Conservation (phyloP, 30 jellyfish, hydroid and myxozoan genomes). For the Phacellophora camtschatica region DNA sequence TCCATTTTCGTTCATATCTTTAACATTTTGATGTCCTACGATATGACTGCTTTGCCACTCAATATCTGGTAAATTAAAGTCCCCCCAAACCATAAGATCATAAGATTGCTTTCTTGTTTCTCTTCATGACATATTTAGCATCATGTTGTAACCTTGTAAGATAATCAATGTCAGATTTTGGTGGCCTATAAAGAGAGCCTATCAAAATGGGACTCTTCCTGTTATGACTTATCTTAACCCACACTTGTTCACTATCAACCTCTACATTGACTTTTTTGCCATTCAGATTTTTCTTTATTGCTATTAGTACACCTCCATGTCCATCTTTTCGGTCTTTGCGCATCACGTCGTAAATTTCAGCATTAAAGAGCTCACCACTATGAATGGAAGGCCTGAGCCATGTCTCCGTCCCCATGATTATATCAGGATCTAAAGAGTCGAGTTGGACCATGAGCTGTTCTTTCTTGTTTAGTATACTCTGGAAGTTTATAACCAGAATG, state of each 20-base stretch:
- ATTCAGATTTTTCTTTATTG: not conserved
- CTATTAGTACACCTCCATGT: constrained; percentile 11
- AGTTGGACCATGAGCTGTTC: not conserved
- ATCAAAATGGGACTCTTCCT: constrained; percentile 25
- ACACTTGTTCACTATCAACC: constrained; percentile 14
- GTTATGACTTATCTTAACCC: constrained; percentile 10
- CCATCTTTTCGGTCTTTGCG: constrained; percentile 19
- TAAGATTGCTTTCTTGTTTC: not conserved
- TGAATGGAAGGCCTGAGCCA: not conserved
- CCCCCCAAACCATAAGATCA: no score
- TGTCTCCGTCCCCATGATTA: constrained; percentile 9
- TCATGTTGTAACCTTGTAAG: not conserved
- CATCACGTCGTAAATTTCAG: not conserved
- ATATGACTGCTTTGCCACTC: not conserved
- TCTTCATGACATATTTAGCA: not conserved
- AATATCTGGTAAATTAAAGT: not conserved
- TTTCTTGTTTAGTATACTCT: not conserved
- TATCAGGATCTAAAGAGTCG: not conserved
- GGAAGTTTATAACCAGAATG: not conserved
- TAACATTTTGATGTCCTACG: not conserved
- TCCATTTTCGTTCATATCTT: no score
- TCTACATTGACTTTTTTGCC: not conserved
- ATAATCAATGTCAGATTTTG: not conserved
- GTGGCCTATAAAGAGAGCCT: constrained; percentile 31
- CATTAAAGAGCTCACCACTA: not conserved